Base-by-base conservation (phyloP, 2,113 vertebrate species). In the Collichthys lucidus region DNA sequence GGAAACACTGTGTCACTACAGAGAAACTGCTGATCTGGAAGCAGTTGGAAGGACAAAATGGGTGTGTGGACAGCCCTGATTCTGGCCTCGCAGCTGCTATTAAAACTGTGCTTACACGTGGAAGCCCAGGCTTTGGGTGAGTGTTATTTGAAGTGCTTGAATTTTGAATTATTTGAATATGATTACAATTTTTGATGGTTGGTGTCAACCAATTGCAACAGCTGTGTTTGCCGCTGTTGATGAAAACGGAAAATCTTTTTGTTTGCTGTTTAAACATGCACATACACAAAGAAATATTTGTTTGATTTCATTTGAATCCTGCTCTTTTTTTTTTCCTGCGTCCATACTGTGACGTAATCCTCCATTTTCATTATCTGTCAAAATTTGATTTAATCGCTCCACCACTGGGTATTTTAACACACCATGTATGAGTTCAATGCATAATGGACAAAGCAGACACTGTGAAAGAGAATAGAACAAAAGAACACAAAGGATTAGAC, bases 71-170 rank as follows among this genome's bases (percentile, higher is more conserved):
- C 82, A 52, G 87, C 86, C 57, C 11, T 92, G 64, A 53, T 94
- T 52, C 88, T 96, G 64, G 88, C 96, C 70, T 83, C 92, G 81
- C 95, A 94, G 87, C 92, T 97, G 77, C 89, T 95, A 29, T 89
- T 97, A 86, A 95, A 90, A 64, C 90, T 95, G 1, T 92, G 92
- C 87, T 84, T 81, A 11, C 86, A 87, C 9, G 85, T 92, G 55
- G 83, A 91, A 72, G 93, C 91, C 24, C 92, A 96, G 85, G 91
- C 88, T 79, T 89, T 95, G 62, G 93, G 94, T 94, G 72, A 92
- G 91, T 90, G n/a, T 44, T 53, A 29, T 52, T 64, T 55, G 14
- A 77, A 70, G 7, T 56, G 47, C 65, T 81, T 80, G 29, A 0
- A 70, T 70, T 81, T 47, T 78, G 9, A 56, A 4, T 53, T 60